Evolutionary conservation across 2,888 invertebrate genomes (phyloP).

Genomic region (Morpho achilles): DNA sequence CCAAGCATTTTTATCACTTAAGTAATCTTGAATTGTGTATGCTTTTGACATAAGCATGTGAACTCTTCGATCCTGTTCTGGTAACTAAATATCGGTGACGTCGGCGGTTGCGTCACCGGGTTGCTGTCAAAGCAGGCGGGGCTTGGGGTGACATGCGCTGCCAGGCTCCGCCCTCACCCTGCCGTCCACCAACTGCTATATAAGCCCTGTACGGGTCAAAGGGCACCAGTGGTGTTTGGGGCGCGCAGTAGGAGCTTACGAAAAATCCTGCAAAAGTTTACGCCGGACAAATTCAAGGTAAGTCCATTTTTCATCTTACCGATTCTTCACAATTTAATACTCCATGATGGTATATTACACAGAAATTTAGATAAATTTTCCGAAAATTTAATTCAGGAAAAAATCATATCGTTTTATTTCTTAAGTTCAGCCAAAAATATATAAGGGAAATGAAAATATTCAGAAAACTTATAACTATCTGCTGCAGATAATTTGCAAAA

Average conservation of each 20-base stretch:
- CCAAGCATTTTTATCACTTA: too few species aligned
- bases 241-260: conserved; percentile 36
- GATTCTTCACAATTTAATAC: too few species aligned
- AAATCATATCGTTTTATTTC: too few species aligned
- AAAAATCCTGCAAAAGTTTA: conserved; percentile 51
- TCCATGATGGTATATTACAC: too few species aligned
- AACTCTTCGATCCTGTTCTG: conserved; percentile 4
- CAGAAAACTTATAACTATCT: too few species aligned
- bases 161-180: conserved; percentile 54
- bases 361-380: too few species aligned
- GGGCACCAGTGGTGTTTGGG: conserved; percentile 33
- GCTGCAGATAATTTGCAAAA: too few species aligned
- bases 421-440: too few species aligned
- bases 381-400: too few species aligned
- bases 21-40: too few species aligned
- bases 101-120: conserved; percentile 41
- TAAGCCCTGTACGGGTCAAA: conserved; percentile 40
- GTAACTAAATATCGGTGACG: conserved; percentile 36
- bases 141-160: conserved; percentile 42
- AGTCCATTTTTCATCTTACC: conserved; percentile 35
- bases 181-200: conserved; percentile 46
- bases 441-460: too few species aligned
- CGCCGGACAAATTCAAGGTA: conserved; percentile 56
- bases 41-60: background rate
- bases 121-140: conserved; percentile 61